These are phyloP conservation scores for Elysia crispata DNA, from an alignment of 2,888 invertebrate genomes.

Conservation along the genomic window DNA sequence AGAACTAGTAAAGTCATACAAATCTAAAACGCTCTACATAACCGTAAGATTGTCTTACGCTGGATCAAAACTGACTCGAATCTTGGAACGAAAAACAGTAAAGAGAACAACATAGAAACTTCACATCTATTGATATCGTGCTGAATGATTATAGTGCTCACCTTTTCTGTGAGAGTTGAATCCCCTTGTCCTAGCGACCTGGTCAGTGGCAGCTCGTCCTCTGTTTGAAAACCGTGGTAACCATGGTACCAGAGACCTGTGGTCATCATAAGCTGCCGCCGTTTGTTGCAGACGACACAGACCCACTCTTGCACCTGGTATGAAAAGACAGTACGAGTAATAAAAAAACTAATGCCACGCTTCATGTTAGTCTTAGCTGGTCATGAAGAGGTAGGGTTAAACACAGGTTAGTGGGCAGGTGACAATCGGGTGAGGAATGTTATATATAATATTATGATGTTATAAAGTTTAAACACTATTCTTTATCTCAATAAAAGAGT, in stretches of 20 bases:
- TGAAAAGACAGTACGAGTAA: too few species aligned
- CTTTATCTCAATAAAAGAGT: too few species aligned
- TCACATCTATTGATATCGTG: too few species aligned
- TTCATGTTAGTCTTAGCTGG: too few species aligned
- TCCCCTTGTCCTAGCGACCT: slow-evolving; percentile 53
- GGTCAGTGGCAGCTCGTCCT: slow-evolving; percentile 63
- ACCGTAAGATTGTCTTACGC: too few species aligned
- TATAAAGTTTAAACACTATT: too few species aligned
- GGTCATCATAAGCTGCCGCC: slow-evolving; percentile 73
- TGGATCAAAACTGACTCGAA: too few species aligned
- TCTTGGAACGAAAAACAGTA: too few species aligned
- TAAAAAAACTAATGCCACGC: too few species aligned
- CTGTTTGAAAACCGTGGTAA: slow-evolving; percentile 58
- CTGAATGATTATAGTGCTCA: not conserved
- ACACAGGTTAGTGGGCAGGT: not conserved
- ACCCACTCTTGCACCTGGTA: slow-evolving; percentile 74
- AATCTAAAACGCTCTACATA: not conserved
- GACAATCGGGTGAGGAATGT: not conserved
- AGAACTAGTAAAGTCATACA: too few species aligned
- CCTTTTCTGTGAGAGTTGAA: not conserved
- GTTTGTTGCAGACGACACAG: slow-evolving; percentile 74
- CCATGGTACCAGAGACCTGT: slow-evolving; percentile 76
- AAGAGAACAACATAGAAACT: too few species aligned
- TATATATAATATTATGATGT: too few species aligned
- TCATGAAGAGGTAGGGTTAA: not conserved